Base-by-base conservation (phyloP, 2,113 vertebrate species). In the Hypanus sabinus region DNA sequence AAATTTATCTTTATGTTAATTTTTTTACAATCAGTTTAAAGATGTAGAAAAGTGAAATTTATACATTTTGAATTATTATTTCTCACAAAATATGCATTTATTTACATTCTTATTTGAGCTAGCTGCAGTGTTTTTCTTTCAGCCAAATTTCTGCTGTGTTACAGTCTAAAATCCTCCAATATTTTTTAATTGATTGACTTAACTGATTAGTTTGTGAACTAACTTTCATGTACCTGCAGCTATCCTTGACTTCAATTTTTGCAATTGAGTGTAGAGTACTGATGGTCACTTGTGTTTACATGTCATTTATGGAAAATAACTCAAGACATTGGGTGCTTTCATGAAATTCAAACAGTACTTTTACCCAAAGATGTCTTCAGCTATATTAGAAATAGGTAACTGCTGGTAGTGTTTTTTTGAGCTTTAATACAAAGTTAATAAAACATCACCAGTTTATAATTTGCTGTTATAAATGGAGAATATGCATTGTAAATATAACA, bases 41-140 rank as follows among this genome's bases (percentile, higher is more conserved):
- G 57, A 27, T 93, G 70, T 73, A 71, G n/a, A 30, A 93, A 71
- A 24, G 5, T 73, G 90, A 73, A 93, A 93, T 27, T 46, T 93
- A 24, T 71, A 93, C n/a, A 36, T 30, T 11, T 93, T 71, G 33
- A 71, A 2, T 71, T 71, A 73, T 92, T 22, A 36, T 38, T 38
- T n/a, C 65, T 12, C 90, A 92, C 90, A 92, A 92, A 92, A 46
- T 73, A 36, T 92, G 33, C 22, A 46, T 92, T 70, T 70, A 91
- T 65, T 71, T 46, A 71, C n/a, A 38, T 71, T 92, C 16, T 38
- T 22, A 92, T 70, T 92, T 73, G 90, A 92, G 71, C 22, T 27
- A 92, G 90, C 90, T 92, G 20, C 16, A 22, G 9, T 73, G 90
- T 38, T 92, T 92, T 71, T 46, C 90, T 71, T 71, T 46, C 3